phyloP scores from a whole-genome alignment of 1,140 invertebrate species.

The Akabosia matsudoensis region DNA sequence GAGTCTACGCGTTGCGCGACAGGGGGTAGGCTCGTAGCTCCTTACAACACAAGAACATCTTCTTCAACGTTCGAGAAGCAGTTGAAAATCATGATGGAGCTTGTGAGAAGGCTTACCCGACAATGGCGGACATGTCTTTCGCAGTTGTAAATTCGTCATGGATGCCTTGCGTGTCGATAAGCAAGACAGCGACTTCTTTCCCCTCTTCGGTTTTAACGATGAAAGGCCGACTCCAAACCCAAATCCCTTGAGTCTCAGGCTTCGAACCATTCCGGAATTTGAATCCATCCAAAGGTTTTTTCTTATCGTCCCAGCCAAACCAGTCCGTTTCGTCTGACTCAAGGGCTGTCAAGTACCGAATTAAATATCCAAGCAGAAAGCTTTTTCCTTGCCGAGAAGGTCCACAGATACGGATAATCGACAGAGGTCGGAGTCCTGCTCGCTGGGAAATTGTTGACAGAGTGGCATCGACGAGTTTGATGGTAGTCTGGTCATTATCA shows the following conservation, averaged over 20 bases:
- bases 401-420: conserved; percentile 26
- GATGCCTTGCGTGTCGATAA: conserved; percentile 68
- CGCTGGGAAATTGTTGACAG: background rate
- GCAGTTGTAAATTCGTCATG: conserved; percentile 64
- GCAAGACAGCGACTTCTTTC: conserved; percentile 57
- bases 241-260: conserved; percentile 61
- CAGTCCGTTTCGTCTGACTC: conserved; percentile 50
- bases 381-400: conserved; percentile 29
- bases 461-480: background rate
- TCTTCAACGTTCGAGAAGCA: conserved; percentile 58
- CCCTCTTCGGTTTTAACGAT: conserved; percentile 49
- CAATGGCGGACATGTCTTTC: conserved; percentile 64
- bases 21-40: too few relatives aligned
- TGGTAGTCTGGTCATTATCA: background rate
- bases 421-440: background rate
- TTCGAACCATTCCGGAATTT: conserved; percentile 59
- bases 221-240: conserved; percentile 62
- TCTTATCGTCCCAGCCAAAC: conserved; percentile 52
- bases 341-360: conserved; percentile 23
- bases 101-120: conserved; percentile 56
- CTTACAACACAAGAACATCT: too few relatives aligned
- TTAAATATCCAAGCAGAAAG: conserved; percentile 24
- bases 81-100: conserved; percentile 58
- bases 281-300: conserved; percentile 51
- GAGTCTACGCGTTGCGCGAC: too few relatives aligned